Evolutionary conservation across 2,888 invertebrate species (phyloP).

Genomic region (Apeira syringaria): DNA sequence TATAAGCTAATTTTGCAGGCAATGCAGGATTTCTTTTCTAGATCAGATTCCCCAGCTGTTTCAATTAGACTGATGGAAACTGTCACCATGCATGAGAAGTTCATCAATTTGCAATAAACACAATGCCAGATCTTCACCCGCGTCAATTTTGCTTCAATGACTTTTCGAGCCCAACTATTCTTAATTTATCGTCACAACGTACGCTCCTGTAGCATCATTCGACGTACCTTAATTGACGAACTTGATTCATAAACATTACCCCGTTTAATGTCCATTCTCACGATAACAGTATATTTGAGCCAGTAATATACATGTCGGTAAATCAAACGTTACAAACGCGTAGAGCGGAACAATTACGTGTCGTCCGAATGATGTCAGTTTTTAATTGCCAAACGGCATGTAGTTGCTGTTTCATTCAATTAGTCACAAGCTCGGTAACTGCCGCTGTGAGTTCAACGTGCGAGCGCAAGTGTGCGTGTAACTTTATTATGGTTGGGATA

Average conservation of each 20-base stretch:
- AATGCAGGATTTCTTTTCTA: no score
- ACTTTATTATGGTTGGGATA: conserved; percentile 14
- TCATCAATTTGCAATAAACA: no score
- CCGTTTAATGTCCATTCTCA: background rate
- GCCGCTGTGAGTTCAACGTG: conserved; percentile 19
- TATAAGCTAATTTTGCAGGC: no score
- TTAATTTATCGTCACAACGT: no score
- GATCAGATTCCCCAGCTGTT: no score
- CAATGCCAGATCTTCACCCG: no score
- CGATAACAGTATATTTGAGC: background rate
- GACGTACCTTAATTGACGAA: no score
- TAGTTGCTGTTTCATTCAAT: conserved; percentile 49
- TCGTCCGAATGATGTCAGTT: conserved; percentile 35
- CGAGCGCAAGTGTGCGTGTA: conserved; percentile 20
- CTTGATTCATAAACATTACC: background rate
- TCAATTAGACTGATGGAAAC: no score
- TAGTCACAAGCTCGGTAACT: conserved; percentile 33
- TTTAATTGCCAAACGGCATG: conserved; percentile 48
- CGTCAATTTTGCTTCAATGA: no score
- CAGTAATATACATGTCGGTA: conserved; percentile 17
- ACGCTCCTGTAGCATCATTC: no score
- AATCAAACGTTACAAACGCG: conserved; percentile 28
- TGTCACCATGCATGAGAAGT: no score
- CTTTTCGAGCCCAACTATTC: no score
- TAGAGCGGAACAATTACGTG: conserved; percentile 26